Percentiles rank a stretch among this genome's conserved stretches.
phyloP scores from a whole-genome alignment of 2,888 invertebrate species.

The Caenorhabditis parvicauda region DNA sequence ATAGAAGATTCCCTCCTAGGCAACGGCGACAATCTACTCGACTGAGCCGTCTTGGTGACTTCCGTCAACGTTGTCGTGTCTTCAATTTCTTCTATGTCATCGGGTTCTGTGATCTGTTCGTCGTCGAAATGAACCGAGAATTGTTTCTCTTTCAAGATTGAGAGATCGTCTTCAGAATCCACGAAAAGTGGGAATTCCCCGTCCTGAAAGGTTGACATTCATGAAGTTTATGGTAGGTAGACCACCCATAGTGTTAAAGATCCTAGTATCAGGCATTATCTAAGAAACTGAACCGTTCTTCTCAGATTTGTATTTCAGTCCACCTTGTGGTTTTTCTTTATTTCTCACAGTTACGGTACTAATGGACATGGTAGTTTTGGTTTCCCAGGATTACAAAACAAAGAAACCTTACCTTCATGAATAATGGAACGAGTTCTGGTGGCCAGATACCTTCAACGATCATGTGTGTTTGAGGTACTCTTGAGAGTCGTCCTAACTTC shows the following conservation, averaged over 20 bases:
- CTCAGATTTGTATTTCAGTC: no score
- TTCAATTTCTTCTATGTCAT: conserved; percentile 23
- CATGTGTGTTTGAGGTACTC: conserved; percentile 56
- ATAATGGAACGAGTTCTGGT: conserved; percentile 56
- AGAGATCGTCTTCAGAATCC: conserved; percentile 50
- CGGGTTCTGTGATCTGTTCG: no score
- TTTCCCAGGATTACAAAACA: no score
- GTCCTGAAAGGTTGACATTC: conserved; percentile 26
- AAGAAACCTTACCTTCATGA: conserved; percentile 44
- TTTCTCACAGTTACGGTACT: no score
- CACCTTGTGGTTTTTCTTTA: no score
- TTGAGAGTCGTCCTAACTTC: conserved; percentile 52
- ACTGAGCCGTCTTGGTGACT: conserved; percentile 1
- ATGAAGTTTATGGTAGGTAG: background rate
- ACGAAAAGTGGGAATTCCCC: conserved; percentile 55
- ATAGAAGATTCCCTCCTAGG: conserved; percentile 4
- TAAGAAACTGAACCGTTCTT: no score
- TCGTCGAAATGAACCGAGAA: conserved; percentile 27
- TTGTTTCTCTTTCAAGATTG: conserved; percentile 18
- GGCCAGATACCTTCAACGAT: conserved; percentile 58
- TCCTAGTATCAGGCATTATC: background rate
- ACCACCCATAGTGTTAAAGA: background rate
- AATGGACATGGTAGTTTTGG: no score
- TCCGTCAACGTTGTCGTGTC: conserved; percentile 15
- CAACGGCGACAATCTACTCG: conserved; percentile 17